These are phyloP conservation scores for Microcebus murinus DNA, from an alignment of 2,113 vertebrate genomes.

Conservation along the genomic window DNA sequence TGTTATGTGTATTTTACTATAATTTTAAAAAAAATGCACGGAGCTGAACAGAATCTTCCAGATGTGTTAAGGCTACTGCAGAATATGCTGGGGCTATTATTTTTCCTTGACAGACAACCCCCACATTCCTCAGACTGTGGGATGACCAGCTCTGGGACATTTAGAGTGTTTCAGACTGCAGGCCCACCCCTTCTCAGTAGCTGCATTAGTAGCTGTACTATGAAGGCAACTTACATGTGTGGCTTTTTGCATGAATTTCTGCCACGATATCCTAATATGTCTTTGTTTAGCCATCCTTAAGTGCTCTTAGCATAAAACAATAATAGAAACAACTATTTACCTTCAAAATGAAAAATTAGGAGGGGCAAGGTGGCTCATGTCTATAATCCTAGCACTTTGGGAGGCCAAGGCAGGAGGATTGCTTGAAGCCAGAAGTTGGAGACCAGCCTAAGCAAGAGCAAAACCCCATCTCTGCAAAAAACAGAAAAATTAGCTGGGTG, in stretches of 20 bases:
- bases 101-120: not conserved
- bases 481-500: too few species aligned
- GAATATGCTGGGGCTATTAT: not conserved
- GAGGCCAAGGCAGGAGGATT: too few species aligned
- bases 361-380: too few species aligned
- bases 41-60: not conserved
- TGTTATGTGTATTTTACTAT: not conserved
- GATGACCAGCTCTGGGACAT: too few species aligned
- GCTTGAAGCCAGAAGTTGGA: too few species aligned
- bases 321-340: slow-evolving; percentile 59
- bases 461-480: too few species aligned
- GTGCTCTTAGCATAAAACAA: slow-evolving; percentile 17
- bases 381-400: too few species aligned
- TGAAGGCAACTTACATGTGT: not conserved
- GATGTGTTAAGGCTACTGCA: not conserved
- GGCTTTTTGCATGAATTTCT: not conserved
- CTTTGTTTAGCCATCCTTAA: slow-evolving; percentile 22
- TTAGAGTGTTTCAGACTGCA: not conserved
- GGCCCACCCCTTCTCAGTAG: not conserved
- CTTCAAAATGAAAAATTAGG: slow-evolving; percentile 55
- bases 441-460: too few species aligned
- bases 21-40: not conserved
- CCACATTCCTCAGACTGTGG: not conserved
- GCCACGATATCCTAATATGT: slow-evolving; percentile 28
- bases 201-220: not conserved